Base-by-base conservation (phyloP, 2,888 invertebrate species). In the Tholera decimalis region DNA sequence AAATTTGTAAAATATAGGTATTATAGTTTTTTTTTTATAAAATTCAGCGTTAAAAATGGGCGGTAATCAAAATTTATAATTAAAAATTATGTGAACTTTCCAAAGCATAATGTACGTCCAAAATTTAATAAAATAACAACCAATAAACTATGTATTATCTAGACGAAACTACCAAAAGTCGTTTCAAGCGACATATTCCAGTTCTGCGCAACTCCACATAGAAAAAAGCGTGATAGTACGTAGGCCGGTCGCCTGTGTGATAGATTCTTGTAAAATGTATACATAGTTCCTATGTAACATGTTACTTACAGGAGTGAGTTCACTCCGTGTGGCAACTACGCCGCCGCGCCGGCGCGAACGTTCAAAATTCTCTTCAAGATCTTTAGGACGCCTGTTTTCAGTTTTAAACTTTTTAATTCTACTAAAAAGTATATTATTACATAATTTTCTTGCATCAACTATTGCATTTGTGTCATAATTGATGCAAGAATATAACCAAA, bases 251-350 rank as follows among this genome's bases (percentile, higher is more conserved):
- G 76, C 56, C 71, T 70, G 60, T 75, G 70, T 74, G 71, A 74
- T 75, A 73, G 73, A 77, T 72, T 61, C 73, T 66, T 62, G 62
- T 72, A 51, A 62, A 67, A 68, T 77, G 68, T 63, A 67, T 56
- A 72, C 66, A 66, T 60, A 76, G 66, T 65, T 33, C 28, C 28
- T 73, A 76, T 62, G 68, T 63, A 73, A 77, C 77, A 61, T 44
- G 62, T 77, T 73, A 75, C 77, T 75, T 67, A 77, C 73, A 62
- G 67, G 72, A 75, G 77, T 59, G 62, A 71, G 66, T 76, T 76
- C 60, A 57, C 60, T 76, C 72, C 54, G 35, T 57, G 60, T 46
- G 60, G 57, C 64, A 69, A 69, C 51, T 61, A 74, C 69, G 78
- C 77, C 35, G 15, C 35, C 35, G 35, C 35, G 35, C 35, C 78